Conservation (phyloP, 1,140 invertebrate genomes). For the Ceratosolen fusciceps region DNA sequence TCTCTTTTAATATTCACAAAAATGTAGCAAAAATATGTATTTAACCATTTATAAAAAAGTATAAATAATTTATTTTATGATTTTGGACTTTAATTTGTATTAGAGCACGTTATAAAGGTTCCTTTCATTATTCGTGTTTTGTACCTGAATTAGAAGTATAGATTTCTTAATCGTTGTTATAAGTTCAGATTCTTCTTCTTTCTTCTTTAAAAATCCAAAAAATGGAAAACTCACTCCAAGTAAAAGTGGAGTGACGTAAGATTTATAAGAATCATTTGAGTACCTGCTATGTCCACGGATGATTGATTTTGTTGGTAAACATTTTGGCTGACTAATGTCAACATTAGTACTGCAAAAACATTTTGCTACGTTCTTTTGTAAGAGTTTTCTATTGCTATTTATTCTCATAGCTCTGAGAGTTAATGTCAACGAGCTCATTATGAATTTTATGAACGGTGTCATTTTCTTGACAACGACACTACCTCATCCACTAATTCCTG, state of each 20-base stretch:
- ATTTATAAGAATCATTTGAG: neutral
- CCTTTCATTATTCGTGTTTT: neutral
- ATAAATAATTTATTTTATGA: neutral
- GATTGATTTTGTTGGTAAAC: neutral
- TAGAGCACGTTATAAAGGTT: neutral
- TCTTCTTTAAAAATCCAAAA: constrained; percentile 61
- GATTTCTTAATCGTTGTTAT: constrained; percentile 82
- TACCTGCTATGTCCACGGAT: constrained; percentile 10
- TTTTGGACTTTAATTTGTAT: neutral
- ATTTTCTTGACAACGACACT: constrained; percentile 16
- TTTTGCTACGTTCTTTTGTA: neutral
- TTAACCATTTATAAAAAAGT: neutral
- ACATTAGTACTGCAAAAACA: neutral
- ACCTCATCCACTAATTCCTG: neutral
- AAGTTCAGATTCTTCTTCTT: constrained; percentile 78
- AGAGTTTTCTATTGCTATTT: neutral
- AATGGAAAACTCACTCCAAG: constrained; percentile 57
- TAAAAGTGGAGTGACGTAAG: neutral
- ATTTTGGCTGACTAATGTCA: neutral
- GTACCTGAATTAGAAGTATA: constrained; percentile 76
- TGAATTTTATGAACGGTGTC: constrained; percentile 32
- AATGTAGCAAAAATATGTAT: constrained; percentile 1
- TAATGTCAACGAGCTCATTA: constrained; percentile 11
- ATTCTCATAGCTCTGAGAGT: neutral
- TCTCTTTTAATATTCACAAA: neutral